A percentile compares a stretch with the other conserved stretches of the same genome.
Evolutionary conservation across 2,888 invertebrate genomes (phyloP).

Genomic region (Brachylomia viminalis): DNA sequence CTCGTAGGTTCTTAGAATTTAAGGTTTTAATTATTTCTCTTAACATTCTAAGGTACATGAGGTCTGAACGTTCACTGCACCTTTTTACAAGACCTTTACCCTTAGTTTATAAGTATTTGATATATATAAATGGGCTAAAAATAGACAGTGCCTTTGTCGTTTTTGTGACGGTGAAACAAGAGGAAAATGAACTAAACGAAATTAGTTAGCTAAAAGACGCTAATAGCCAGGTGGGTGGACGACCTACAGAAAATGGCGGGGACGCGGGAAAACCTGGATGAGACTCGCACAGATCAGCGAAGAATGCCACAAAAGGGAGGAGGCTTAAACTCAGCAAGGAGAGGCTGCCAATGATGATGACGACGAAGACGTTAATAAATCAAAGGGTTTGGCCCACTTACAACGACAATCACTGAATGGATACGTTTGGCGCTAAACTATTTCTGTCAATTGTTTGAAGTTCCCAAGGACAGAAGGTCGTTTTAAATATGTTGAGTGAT

Average conservation of each 20-base stretch:
- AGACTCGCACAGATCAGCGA: too few species aligned
- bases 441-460: neutral
- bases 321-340: too few species aligned
- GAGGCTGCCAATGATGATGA: too few species aligned
- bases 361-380: too few species aligned
- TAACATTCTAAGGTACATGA: neutral
- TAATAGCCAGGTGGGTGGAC: too few species aligned
- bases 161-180: neutral
- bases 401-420: neutral
- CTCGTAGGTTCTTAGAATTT: neutral
- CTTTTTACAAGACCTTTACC: neutral
- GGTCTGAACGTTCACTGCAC: neutral
- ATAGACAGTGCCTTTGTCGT: neutral
- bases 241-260: too few species aligned
- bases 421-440: neutral
- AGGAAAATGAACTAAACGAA: neutral
- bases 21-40: neutral
- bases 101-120: slow-evolving; percentile 6
- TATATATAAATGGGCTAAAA: slow-evolving; percentile 2
- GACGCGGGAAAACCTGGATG: too few species aligned
- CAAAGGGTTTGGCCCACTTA: neutral
- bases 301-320: too few species aligned
- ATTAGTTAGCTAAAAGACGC: too few species aligned
- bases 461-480: too few species aligned
- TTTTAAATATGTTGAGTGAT: too few species aligned